phyloP scores from a whole-genome alignment of 2,888 invertebrate genomes.

The Cerastis leucographa region DNA sequence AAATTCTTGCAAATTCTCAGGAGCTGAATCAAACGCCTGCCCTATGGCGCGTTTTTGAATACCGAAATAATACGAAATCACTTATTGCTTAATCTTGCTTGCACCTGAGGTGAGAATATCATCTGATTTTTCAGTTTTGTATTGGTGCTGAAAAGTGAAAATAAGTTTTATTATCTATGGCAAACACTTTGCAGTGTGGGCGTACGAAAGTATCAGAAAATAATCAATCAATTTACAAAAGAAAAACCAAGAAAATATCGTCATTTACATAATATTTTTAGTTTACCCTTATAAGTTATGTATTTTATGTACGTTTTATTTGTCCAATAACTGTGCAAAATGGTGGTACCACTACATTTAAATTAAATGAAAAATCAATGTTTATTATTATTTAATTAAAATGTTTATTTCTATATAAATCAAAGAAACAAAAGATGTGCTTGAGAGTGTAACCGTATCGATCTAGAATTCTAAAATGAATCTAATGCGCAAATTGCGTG shows the following conservation, averaged over 20 bases:
- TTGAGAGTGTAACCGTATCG: conserved; percentile 42
- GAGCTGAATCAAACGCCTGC: background rate
- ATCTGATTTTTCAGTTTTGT: background rate
- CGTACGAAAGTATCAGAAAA: conserved; percentile 64
- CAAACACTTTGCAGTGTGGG: conserved; percentile 68
- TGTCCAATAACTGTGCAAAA: conserved; percentile 39
- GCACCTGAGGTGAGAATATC: conserved; percentile 28
- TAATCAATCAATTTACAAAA: conserved; percentile 65
- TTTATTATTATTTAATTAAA: conserved; percentile 64
- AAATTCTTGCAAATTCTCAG: background rate
- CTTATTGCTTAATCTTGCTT: background rate
- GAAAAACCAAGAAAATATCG: conserved; percentile 57
- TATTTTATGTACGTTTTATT: conserved; percentile 24
- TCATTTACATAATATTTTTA: conserved; percentile 43
- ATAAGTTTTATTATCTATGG: conserved; percentile 49
- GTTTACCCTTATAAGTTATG: conserved; percentile 42
- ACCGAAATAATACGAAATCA: background rate
- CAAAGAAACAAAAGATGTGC: conserved; percentile 55
- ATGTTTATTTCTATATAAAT: conserved; percentile 57
- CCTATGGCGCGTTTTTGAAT: background rate
- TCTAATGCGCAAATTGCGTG: conserved; percentile 97
- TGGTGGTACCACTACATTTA: conserved; percentile 44
- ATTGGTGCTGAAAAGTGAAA: background rate
- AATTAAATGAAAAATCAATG: conserved; percentile 58
- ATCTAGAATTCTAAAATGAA: conserved; percentile 92